Percentiles rank a stretch among this genome's conserved stretches.
These are phyloP conservation scores for Penaeus vannamei DNA, from an alignment of 1,140 invertebrate species.

Conservation along the genomic window DNA sequence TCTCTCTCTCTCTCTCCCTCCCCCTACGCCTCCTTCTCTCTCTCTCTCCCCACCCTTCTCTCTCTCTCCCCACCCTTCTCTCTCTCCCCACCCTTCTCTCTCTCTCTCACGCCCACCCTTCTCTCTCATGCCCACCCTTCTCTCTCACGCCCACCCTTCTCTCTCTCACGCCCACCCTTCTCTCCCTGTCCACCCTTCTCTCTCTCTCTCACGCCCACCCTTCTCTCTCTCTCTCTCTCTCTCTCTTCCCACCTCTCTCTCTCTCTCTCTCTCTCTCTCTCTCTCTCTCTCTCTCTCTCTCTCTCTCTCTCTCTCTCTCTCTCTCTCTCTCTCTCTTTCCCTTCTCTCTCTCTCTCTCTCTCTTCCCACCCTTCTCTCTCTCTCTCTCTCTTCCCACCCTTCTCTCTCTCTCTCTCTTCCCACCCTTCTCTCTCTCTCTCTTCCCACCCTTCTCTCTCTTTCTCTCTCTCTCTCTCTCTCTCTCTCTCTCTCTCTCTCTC, in stretches of 20 bases:
- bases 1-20: too few relatives aligned
- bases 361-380: neutral
- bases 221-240: neutral
- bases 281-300: neutral
- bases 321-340: neutral
- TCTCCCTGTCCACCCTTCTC: neutral
- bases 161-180: too few relatives aligned
- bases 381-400: neutral
- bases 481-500: neutral
- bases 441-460: neutral
- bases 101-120: neutral
- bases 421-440: neutral
- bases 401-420: neutral
- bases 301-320: neutral
- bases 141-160: neutral
- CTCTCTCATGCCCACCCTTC: neutral
- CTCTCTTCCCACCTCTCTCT: neutral
- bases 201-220: too few relatives aligned
- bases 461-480: neutral
- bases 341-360: neutral
- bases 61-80: neutral
- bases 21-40: neutral
- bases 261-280: neutral
- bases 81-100: neutral
- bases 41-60: neutral